Conservation (phyloP, 2,797 vertebrate genomes). For the Ceryle rudis region DNA sequence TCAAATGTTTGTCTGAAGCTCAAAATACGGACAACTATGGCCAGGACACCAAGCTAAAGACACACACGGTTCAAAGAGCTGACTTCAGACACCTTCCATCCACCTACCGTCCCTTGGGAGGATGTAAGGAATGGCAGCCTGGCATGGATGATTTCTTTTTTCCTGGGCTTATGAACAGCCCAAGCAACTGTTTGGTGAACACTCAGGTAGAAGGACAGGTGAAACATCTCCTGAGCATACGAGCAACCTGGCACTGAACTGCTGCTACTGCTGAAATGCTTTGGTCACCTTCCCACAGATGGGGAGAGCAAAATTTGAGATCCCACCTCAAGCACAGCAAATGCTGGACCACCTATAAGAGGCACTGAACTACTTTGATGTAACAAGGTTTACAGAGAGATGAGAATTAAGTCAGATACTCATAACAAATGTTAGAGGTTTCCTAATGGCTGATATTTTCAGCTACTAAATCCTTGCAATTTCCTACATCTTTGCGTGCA, state of each 20-base stretch:
- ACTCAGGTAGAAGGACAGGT: background rate
- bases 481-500: background rate
- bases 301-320: background rate
- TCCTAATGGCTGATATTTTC: background rate
- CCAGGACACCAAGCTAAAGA: background rate
- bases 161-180: background rate
- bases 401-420: background rate
- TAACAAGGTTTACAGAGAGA: background rate
- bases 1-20: background rate
- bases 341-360: background rate
- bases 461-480: background rate
- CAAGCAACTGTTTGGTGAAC: background rate
- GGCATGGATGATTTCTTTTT: background rate
- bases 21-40: background rate
- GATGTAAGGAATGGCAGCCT: background rate
- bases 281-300: background rate
- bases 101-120: background rate
- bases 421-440: background rate
- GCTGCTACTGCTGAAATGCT: background rate
- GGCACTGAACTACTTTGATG: background rate
- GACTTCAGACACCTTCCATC: background rate
- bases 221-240: background rate
- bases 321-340: background rate
- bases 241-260: background rate
- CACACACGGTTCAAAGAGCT: background rate